phyloP scores from a whole-genome alignment of 1,140 invertebrate species.

The Ceratina calcarata region DNA sequence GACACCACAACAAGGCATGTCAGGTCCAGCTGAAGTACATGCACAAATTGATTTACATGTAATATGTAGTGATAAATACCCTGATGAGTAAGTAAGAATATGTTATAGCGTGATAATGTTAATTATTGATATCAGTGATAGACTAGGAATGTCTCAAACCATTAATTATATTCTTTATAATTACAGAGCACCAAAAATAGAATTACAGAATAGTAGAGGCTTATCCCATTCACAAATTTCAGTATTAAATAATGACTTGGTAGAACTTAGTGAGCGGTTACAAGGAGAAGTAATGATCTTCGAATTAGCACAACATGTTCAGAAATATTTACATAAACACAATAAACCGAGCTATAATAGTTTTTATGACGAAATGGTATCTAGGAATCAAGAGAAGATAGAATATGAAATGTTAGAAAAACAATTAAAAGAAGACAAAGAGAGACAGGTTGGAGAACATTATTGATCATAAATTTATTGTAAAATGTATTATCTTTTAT shows the following conservation, averaged over 20 bases:
- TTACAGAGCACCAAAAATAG: conserved; percentile 82
- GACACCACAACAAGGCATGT: conserved; percentile 85
- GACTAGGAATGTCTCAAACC: too few species aligned
- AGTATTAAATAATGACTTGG: conserved; percentile 82
- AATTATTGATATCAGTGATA: too few species aligned
- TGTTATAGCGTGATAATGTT: too few species aligned
- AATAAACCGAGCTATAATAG: conserved; percentile 88
- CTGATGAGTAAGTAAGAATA: conserved; percentile 83
- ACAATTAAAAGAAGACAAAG: conserved; percentile 83
- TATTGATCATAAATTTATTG: background rate
- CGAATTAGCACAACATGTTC: conserved; percentile 85
- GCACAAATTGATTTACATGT: conserved; percentile 86
- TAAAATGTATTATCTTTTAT: too few species aligned
- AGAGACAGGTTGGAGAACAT: conserved; percentile 73
- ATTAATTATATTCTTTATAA: background rate
- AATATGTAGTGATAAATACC: conserved; percentile 85
- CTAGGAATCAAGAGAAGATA: conserved; percentile 83
- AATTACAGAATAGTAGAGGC: conserved; percentile 85
- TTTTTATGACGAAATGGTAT: conserved; percentile 92
- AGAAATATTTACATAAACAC: conserved; percentile 86
- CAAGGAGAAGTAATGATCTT: conserved; percentile 90
- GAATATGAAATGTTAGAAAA: conserved; percentile 82
- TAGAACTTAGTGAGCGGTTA: conserved; percentile 80
- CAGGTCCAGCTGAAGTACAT: conserved; percentile 82
- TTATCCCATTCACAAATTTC: conserved; percentile 84